Conservation (phyloP, 2,113 vertebrate species). For the Macroglossus sobrinus region DNA sequence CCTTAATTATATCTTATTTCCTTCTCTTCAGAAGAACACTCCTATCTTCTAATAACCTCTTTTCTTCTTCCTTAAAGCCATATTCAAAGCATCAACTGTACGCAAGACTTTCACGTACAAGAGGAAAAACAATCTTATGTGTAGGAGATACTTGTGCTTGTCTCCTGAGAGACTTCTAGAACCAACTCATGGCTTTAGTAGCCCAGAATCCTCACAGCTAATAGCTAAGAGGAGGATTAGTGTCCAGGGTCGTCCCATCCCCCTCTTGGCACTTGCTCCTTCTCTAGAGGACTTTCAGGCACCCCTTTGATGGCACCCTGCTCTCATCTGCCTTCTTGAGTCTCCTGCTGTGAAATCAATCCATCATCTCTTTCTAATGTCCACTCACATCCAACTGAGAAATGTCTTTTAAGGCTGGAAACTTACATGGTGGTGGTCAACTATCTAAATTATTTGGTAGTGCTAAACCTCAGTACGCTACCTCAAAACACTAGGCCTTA, state of each 20-base stretch:
- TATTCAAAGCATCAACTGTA: not conserved
- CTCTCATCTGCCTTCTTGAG: not conserved
- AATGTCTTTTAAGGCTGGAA: not conserved
- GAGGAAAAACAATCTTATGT: not conserved
- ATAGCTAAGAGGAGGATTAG: not conserved
- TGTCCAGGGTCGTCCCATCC: fast-evolving
- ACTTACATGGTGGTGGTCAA: not conserved
- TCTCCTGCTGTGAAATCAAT: not conserved
- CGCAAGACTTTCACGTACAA: not conserved
- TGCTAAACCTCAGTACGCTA: not conserved
- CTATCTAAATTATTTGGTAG: not conserved
- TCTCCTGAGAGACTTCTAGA: not conserved
- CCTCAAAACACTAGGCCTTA: not conserved
- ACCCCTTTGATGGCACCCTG: not conserved
- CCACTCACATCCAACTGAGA: not conserved
- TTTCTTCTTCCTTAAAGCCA: not conserved
- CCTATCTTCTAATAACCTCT: not conserved
- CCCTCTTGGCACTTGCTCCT: fast-evolving
- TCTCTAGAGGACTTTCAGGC: not conserved
- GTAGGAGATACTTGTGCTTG: not conserved
- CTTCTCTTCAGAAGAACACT: not conserved
- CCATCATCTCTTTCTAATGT: not conserved
- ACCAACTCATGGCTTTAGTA: not conserved
- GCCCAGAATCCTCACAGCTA: not conserved
- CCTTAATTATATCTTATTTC: not conserved